A percentile compares a stretch with the other conserved stretches of the same genome.
These are phyloP conservation scores for Euschistus heros DNA, from an alignment of 1,140 invertebrate genomes.

Conservation along the genomic window DNA sequence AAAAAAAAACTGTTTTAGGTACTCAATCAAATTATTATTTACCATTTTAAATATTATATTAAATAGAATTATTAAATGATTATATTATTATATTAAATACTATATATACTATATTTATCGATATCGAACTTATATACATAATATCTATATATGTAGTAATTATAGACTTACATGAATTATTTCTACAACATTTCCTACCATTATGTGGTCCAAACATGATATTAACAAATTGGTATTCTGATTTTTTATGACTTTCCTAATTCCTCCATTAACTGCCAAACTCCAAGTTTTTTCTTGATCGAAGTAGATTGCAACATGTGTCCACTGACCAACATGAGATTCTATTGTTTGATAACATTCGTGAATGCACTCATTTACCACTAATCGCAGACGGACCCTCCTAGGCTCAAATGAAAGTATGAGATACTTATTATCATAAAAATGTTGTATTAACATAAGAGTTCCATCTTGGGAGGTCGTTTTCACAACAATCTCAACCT, in stretches of 20 bases:
- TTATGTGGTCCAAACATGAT: neutral
- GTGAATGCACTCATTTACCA: neutral
- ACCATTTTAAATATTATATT: too few species aligned
- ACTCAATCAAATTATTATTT: too few species aligned
- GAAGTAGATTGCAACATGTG: neutral
- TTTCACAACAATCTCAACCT: neutral
- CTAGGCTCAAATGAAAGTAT: slow-evolving; percentile 1
- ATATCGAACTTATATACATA: neutral
- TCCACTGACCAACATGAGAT: neutral
- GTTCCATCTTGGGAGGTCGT: neutral
- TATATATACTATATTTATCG: too few species aligned
- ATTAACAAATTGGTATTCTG: neutral
- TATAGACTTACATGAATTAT: neutral
- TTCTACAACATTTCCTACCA: slow-evolving; percentile 1
- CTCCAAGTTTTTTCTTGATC: neutral
- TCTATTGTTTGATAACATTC: neutral
- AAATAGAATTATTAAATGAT: too few species aligned
- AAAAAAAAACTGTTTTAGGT: too few species aligned
- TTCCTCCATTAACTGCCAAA: slow-evolving; percentile 9
- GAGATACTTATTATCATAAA: neutral
- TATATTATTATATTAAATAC: too few species aligned
- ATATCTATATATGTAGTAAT: neutral
- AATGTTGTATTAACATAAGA: slow-evolving; percentile 6
- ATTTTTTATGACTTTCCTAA: neutral
- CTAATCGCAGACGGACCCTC: neutral